Evolutionary conservation across 2,888 invertebrate species (phyloP).

Genomic region (Chesias legatella): DNA sequence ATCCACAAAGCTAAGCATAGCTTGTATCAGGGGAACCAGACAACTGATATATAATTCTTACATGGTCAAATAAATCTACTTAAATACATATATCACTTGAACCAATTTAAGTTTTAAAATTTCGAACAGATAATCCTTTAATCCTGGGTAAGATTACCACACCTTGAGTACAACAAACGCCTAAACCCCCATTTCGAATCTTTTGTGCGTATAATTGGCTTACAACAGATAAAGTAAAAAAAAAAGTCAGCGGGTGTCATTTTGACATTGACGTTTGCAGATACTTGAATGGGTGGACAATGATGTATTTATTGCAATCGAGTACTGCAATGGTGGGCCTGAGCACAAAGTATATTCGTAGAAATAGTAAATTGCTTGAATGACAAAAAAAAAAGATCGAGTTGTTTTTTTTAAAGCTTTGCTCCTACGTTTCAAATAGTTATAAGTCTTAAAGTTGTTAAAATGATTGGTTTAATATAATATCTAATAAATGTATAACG

Average conservation of each 20-base stretch:
- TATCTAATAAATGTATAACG: too few relatives aligned
- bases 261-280: conserved; percentile 21
- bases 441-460: too few relatives aligned
- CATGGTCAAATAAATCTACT: neutral
- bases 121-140: conserved; percentile 31
- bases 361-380: too few relatives aligned
- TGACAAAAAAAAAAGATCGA: too few relatives aligned
- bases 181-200: conserved; percentile 43
- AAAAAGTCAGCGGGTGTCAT: conserved; percentile 49
- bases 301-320: conserved; percentile 27
- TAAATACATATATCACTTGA: neutral
- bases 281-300: conserved; percentile 19
- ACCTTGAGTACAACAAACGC: conserved; percentile 48
- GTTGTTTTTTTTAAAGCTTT: too few relatives aligned
- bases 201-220: conserved; percentile 57
- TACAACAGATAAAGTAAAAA: conserved; percentile 37
- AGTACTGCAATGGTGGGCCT: conserved; percentile 24
- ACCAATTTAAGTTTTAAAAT: conserved; percentile 15
- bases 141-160: conserved; percentile 46
- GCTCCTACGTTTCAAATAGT: too few relatives aligned
- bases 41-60: too few relatives aligned
- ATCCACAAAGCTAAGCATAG: too few relatives aligned
- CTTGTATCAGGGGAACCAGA: too few relatives aligned
- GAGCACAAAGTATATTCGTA: conserved; percentile 18
- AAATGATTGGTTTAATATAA: too few relatives aligned